These are phyloP conservation scores for Hydraecia micacea DNA, from an alignment of 2,888 invertebrate species.

Conservation along the genomic window DNA sequence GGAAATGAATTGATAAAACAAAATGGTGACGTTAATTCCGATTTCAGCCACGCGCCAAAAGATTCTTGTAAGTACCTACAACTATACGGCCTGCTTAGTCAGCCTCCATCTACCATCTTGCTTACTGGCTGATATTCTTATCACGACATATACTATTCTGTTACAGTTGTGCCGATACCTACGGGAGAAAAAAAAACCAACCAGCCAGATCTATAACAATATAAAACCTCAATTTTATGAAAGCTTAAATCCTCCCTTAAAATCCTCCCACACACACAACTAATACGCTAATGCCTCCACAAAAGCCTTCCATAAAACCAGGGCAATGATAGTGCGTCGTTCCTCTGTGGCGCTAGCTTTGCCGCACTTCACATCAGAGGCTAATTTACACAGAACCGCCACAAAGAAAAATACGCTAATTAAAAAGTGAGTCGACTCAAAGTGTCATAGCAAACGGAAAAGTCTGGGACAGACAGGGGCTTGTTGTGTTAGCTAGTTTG, in stretches of 20 bases:
- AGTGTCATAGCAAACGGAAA: conserved; percentile 83
- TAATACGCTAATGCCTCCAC: conserved; percentile 80
- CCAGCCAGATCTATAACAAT: not conserved
- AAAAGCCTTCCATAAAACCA: conserved; percentile 70
- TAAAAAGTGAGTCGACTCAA: conserved; percentile 88
- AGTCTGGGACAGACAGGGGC: conserved; percentile 65
- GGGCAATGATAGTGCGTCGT: conserved; percentile 75
- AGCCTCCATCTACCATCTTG: too few relatives aligned
- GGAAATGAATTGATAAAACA: not conserved
- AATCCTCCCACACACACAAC: conserved; percentile 47
- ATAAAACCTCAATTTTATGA: not conserved
- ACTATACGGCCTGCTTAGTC: not conserved
- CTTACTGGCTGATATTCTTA: too few relatives aligned
- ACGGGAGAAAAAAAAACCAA: not conserved
- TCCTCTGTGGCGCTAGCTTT: conserved; percentile 66
- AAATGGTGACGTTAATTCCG: not conserved
- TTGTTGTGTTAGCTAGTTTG: conserved; percentile 67
- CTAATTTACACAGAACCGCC: conserved; percentile 85
- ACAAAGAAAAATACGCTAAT: conserved; percentile 90
- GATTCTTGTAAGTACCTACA: conserved; percentile 61
- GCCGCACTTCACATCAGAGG: conserved; percentile 83
- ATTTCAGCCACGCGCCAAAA: conserved; percentile 78
- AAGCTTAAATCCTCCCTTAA: conserved; percentile 2
- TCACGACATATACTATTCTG: not conserved
- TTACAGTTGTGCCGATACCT: not conserved